These are phyloP conservation scores for Elephas maximus DNA, from an alignment of 2,113 vertebrate genomes.

Conservation along the genomic window DNA sequence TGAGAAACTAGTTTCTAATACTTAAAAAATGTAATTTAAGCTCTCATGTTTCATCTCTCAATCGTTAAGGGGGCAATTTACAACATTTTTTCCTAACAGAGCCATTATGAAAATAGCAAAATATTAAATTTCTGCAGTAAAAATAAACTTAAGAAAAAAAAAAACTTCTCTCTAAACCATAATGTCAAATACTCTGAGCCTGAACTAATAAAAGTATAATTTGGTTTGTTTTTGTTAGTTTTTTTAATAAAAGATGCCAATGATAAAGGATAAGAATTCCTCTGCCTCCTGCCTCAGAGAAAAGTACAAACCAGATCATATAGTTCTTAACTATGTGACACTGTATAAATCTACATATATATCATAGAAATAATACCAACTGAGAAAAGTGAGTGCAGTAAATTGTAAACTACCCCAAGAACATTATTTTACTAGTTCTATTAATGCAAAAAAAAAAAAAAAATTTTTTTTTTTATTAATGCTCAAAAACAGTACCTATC, in stretches of 20 bases:
- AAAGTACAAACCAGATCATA: constrained; percentile 43
- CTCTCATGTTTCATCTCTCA: neutral
- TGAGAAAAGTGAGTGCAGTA: neutral
- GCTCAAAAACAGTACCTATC: neutral
- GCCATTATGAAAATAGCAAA: neutral
- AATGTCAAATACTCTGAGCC: neutral
- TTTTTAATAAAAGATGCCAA: constrained; percentile 43
- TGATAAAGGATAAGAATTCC: neutral
- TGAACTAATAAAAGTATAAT: constrained; percentile 54
- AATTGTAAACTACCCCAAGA: constrained; percentile 32
- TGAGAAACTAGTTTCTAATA: constrained; percentile 65
- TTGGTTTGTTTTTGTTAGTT: neutral
- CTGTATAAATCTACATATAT: neutral
- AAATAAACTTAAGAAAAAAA: constrained; percentile 24
- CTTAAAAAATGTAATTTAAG: constrained; percentile 26
- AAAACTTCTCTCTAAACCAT: constrained; percentile 44
- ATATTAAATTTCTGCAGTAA: neutral
- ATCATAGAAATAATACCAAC: neutral
- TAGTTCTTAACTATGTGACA: neutral
- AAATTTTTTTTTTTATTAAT: neutral
- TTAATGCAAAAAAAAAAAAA: neutral
- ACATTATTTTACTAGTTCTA: constrained; percentile 26
- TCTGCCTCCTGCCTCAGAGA: neutral
- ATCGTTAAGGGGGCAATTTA: neutral
- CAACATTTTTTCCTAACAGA: neutral